These are phyloP conservation scores for Lypha dubia DNA, from an alignment of 2,888 invertebrate species.

Conservation along the genomic window DNA sequence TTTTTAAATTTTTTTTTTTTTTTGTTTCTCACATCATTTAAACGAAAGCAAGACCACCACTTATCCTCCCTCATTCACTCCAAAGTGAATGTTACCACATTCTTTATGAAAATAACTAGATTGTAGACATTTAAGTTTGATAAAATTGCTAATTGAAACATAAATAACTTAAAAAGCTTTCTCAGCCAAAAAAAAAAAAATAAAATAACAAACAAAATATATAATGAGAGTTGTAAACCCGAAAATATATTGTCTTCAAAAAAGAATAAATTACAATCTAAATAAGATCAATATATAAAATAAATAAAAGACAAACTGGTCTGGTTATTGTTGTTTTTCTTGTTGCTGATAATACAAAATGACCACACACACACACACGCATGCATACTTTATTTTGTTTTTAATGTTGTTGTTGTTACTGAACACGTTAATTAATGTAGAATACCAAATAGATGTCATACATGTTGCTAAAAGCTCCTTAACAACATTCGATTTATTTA, in stretches of 20 bases:
- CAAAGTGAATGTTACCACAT: slow-evolving; percentile 34
- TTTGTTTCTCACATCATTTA: slow-evolving; percentile 22
- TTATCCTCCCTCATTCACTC: slow-evolving; percentile 12
- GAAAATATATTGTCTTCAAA: slow-evolving; percentile 61
- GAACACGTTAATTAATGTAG: slow-evolving; percentile 30
- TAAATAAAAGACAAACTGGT: slow-evolving; percentile 32
- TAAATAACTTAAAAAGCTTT: slow-evolving; percentile 68
- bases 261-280: slow-evolving; percentile 66
- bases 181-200: slow-evolving; percentile 36
- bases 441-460: slow-evolving; percentile 42
- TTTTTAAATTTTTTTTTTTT: no score
- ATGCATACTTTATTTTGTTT: slow-evolving; percentile 36
- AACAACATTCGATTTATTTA: slow-evolving; percentile 37
- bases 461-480: slow-evolving; percentile 49
- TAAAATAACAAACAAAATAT: slow-evolving; percentile 38
- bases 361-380: no score
- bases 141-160: slow-evolving; percentile 64
- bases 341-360: slow-evolving; percentile 24
- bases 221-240: slow-evolving; percentile 56
- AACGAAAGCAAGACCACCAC: background rate
- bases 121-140: slow-evolving; percentile 53
- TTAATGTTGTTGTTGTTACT: slow-evolving; percentile 6
- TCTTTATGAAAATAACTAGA: slow-evolving; percentile 53
- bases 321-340: slow-evolving; percentile 14
- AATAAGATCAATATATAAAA: slow-evolving; percentile 33